phyloP scores from a whole-genome alignment of 2,113 vertebrate species.

The Brachyhypopomus occidentalis region DNA sequence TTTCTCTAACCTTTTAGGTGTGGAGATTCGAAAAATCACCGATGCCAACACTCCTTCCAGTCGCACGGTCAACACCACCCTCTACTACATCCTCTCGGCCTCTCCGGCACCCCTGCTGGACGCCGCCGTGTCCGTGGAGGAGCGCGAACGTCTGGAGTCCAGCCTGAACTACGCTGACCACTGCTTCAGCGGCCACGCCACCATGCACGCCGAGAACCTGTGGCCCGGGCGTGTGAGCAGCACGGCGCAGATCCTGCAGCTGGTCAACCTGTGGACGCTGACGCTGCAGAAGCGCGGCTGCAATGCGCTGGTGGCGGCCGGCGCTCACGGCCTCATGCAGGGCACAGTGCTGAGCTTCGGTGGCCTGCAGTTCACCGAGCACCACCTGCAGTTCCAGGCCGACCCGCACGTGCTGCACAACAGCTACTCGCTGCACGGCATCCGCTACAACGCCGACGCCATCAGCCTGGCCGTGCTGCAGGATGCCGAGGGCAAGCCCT shows the following conservation, averaged over 20 bases:
- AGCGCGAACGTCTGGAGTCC: slow-evolving; percentile 82
- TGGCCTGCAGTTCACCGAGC: slow-evolving; percentile 96
- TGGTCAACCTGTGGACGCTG: slow-evolving; percentile 90
- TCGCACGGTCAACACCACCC: slow-evolving; percentile 90
- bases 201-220: slow-evolving; percentile 95
- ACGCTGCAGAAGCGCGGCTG: slow-evolving; percentile 94
- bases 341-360: slow-evolving; percentile 96
- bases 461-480: slow-evolving; percentile 88
- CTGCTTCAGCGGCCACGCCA: slow-evolving; percentile 96
- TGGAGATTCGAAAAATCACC: slow-evolving; percentile 93
- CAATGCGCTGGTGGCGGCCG: slow-evolving; percentile 85
- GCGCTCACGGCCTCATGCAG: slow-evolving; percentile 91
- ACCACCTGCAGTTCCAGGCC: slow-evolving; percentile 97
- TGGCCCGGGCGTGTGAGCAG: slow-evolving; percentile 84
- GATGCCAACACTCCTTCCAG: slow-evolving; percentile 89
- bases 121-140: slow-evolving; percentile 70
- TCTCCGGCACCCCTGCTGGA: slow-evolving; percentile 84
- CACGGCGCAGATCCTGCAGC: slow-evolving; percentile 84
- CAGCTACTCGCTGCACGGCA: slow-evolving; percentile 91
- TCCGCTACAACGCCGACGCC: slow-evolving; percentile 92
- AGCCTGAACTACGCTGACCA: slow-evolving; percentile 93
- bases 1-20: slow-evolving; percentile 76
- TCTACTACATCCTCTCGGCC: slow-evolving; percentile 90
- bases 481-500: slow-evolving; percentile 87
- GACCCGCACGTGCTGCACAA: slow-evolving; percentile 95